These are phyloP conservation scores for Junonia oenone DNA, from an alignment of 2,888 invertebrate genomes.

Conservation along the genomic window DNA sequence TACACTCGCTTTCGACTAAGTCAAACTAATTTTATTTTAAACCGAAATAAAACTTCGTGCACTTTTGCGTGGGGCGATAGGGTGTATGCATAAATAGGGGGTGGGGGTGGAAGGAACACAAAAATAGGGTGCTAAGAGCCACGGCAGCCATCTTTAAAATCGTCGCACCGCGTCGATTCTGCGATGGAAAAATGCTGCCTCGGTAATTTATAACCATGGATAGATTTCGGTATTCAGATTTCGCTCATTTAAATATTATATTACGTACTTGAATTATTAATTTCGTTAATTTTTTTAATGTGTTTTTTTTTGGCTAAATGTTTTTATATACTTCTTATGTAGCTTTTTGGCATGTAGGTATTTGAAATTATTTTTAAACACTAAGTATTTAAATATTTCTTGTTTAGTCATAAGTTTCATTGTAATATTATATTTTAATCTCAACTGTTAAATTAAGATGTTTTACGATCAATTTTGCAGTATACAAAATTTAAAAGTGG, in stretches of 20 bases:
- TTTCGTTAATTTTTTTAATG: neutral
- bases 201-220: constrained; percentile 32
- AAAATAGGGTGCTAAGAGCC: constrained; percentile 71
- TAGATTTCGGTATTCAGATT: constrained; percentile 21
- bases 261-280: constrained; percentile 3
- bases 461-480: no score
- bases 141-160: constrained; percentile 59
- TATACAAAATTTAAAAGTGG: no score
- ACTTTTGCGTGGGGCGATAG: constrained; percentile 47
- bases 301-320: no score
- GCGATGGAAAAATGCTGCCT: constrained; percentile 44
- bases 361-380: no score
- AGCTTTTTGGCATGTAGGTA: no score
- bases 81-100: constrained; percentile 46
- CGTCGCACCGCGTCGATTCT: constrained; percentile 50
- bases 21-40: constrained; percentile 37
- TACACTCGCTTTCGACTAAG: constrained; percentile 33
- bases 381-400: no score
- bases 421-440: no score
- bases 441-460: no score
- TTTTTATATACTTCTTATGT: no score
- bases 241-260: constrained; percentile 18
- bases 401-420: no score
- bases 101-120: constrained; percentile 60
- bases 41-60: constrained; percentile 43